Evolutionary conservation across 2,888 invertebrate species (phyloP).

Genomic region (Polylopha cassiicola): DNA sequence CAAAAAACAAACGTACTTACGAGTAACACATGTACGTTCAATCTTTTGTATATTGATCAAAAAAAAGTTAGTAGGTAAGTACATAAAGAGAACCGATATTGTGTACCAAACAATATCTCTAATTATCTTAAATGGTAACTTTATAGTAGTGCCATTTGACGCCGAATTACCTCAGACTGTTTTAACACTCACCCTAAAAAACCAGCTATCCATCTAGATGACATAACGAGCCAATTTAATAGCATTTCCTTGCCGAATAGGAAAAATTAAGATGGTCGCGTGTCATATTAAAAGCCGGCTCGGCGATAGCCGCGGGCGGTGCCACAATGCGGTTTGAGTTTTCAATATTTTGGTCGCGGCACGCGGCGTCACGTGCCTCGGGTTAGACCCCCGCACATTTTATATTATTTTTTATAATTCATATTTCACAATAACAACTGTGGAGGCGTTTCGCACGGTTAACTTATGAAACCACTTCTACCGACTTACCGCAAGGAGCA

Average conservation of each 20-base stretch:
- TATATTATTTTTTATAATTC: conserved; percentile 78
- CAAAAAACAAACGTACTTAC: no score
- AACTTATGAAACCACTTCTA: conserved; percentile 69
- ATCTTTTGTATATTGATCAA: no score
- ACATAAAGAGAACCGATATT: no score
- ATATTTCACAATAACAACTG: conserved; percentile 74
- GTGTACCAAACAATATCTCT: no score
- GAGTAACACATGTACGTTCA: no score
- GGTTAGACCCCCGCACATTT: conserved; percentile 68
- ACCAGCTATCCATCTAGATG: conserved; percentile 9
- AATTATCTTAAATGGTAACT: no score
- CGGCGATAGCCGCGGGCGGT: conserved; percentile 32
- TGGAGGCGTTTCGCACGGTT: conserved; percentile 77
- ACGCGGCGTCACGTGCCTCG: conserved; percentile 70
- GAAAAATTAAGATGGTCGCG: conserved; percentile 64
- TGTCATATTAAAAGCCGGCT: conserved; percentile 54
- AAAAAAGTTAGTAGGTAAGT: no score
- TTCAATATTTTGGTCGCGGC: conserved; percentile 72
- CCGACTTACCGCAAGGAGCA: conserved; percentile 69
- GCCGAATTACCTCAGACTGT: no score
- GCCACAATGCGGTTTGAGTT: conserved; percentile 63
- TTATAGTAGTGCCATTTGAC: no score
- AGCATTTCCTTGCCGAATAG: conserved; percentile 53
- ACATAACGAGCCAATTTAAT: conserved; percentile 42
- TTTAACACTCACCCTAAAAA: background rate